A percentile compares a stretch with the other conserved stretches of the same genome.
phyloP scores from a whole-genome alignment of 2,797 vertebrate genomes.

The Anas georgica region DNA sequence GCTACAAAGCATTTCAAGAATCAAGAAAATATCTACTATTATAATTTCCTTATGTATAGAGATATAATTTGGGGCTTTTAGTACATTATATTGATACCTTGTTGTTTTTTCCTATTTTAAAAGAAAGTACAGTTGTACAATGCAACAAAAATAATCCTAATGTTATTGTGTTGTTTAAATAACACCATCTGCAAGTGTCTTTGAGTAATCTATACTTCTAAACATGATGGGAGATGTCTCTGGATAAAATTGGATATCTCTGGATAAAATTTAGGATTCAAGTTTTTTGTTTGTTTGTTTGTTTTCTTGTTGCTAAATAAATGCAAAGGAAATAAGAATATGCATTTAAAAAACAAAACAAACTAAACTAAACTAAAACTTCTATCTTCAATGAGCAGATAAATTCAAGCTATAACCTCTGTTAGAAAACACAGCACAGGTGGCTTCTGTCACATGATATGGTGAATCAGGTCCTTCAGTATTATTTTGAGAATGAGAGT shows the following conservation, averaged over 20 bases:
- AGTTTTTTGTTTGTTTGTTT: accelerated
- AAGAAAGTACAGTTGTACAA: background rate
- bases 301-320: background rate
- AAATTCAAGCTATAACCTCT: background rate
- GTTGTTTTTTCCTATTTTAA: background rate
- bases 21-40: background rate
- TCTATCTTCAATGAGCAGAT: background rate
- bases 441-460: background rate
- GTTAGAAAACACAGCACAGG: background rate
- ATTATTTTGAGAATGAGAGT: background rate
- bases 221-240: background rate
- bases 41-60: background rate
- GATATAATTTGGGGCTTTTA: background rate
- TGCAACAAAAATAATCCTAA: background rate
- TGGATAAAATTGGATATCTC: no score
- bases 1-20: background rate
- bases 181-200: background rate
- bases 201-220: background rate
- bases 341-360: background rate
- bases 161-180: background rate
- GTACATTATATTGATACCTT: no score
- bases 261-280: background rate
- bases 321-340: background rate
- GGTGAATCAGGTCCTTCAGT: background rate
- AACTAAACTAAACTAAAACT: no score